A percentile compares a stretch with the other conserved stretches of the same genome.
phyloP scores from a whole-genome alignment of 1,140 invertebrate genomes.

The Mactra quadrangularis region DNA sequence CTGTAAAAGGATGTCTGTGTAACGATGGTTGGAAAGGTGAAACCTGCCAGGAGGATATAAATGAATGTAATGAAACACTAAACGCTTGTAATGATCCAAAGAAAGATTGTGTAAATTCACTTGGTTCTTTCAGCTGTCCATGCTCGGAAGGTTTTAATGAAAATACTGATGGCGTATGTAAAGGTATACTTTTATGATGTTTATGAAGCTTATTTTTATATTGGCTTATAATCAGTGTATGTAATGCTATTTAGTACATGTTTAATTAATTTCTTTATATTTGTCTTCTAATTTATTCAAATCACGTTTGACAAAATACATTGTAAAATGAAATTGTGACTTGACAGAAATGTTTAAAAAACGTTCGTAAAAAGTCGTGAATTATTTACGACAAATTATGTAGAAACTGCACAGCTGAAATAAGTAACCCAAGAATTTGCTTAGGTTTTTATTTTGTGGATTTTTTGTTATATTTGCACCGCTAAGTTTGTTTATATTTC shows the following conservation, averaged over 20 bases:
- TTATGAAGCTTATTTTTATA: too few species aligned
- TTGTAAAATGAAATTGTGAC: too few species aligned
- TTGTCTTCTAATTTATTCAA: too few species aligned
- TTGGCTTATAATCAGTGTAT: too few species aligned
- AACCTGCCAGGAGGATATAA: slow-evolving; percentile 38
- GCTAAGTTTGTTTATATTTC: not conserved
- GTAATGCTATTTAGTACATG: too few species aligned
- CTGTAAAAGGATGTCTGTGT: slow-evolving; percentile 39
- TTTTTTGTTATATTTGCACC: not conserved
- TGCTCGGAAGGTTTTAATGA: slow-evolving; percentile 22
- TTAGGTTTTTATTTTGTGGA: not conserved
- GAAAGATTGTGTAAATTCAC: slow-evolving; percentile 15
- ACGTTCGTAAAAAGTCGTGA: too few species aligned
- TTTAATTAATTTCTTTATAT: too few species aligned
- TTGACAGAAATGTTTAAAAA: too few species aligned
- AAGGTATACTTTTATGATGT: too few species aligned
- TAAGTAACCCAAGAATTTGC: not conserved
- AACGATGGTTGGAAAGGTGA: slow-evolving; percentile 29
- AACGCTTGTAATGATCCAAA: slow-evolving; percentile 1
- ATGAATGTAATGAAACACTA: slow-evolving; percentile 1
- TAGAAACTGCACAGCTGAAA: not conserved
- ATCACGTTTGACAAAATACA: too few species aligned
- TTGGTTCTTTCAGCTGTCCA: slow-evolving; percentile 14
- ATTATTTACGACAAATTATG: too few species aligned
- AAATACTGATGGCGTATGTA: not conserved